These are phyloP conservation scores for Nasua narica DNA, from an alignment of 2,797 vertebrate genomes.

Conservation along the genomic window DNA sequence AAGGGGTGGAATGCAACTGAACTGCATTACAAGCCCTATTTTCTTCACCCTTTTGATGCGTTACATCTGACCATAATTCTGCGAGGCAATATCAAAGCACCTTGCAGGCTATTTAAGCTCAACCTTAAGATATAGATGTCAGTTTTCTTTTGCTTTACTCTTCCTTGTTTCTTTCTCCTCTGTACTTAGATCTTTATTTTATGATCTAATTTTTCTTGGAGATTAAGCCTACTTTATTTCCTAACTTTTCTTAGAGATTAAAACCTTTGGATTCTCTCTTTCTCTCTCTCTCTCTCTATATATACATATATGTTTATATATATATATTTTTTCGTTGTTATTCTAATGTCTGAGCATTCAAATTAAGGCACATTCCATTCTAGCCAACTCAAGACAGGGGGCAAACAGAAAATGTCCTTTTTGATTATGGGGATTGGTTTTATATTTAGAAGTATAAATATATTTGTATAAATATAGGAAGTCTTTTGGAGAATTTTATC, in stretches of 20 bases:
- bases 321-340: neutral
- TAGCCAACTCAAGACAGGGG: neutral
- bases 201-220: neutral
- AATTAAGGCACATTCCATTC: neutral
- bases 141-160: neutral
- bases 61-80: neutral
- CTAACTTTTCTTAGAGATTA: neutral
- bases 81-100: neutral
- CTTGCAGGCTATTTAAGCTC: neutral
- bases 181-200: neutral
- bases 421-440: neutral
- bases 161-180: neutral
- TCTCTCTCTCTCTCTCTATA: no score
- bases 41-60: neutral
- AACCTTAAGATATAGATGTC: neutral
- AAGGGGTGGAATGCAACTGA: neutral
- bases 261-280: neutral
- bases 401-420: neutral
- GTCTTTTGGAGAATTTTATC: neutral
- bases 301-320: fast-evolving
- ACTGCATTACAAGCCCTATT: neutral
- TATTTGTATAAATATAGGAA: neutral
- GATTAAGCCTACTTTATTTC: neutral
- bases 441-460: neutral
- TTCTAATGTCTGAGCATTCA: neutral